These are phyloP conservation scores for Ptilonorhynchus violaceus DNA, from an alignment of 2,113 vertebrate genomes.

Conservation along the genomic window DNA sequence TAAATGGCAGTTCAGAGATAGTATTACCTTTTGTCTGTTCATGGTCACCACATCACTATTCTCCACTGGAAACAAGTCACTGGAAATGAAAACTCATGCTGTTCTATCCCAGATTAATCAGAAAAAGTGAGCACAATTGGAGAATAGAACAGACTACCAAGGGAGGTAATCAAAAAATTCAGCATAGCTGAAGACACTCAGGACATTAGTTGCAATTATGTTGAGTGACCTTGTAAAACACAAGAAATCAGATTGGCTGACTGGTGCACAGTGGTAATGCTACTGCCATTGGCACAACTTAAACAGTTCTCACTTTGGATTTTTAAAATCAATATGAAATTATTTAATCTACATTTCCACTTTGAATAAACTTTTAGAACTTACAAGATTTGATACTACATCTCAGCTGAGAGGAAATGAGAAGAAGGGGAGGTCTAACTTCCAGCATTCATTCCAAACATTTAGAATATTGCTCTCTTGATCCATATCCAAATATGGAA, in stretches of 20 bases:
- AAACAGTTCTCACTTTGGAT: background rate
- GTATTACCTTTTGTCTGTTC: background rate
- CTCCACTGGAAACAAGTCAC: background rate
- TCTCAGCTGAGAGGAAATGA: background rate
- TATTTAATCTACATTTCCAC: background rate
- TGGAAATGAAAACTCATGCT: constrained; percentile 5
- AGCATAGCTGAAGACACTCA: background rate
- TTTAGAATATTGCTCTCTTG: background rate
- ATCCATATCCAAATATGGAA: background rate
- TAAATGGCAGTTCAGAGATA: background rate
- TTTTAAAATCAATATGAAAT: background rate
- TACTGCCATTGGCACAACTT: background rate
- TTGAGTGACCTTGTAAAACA: background rate
- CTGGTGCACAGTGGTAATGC: background rate
- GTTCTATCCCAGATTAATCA: constrained; percentile 18
- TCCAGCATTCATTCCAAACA: background rate
- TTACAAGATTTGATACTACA: background rate
- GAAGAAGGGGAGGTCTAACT: background rate
- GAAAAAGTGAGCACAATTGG: background rate
- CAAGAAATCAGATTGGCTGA: background rate
- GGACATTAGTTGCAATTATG: background rate
- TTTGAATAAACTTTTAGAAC: background rate
- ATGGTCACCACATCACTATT: background rate
- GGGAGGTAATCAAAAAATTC: background rate
- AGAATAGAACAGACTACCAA: background rate